A percentile compares a stretch with the other conserved stretches of the same genome.
phyloP scores from a whole-genome alignment of 2,888 invertebrate genomes.

The Agrotis ipsilon region DNA sequence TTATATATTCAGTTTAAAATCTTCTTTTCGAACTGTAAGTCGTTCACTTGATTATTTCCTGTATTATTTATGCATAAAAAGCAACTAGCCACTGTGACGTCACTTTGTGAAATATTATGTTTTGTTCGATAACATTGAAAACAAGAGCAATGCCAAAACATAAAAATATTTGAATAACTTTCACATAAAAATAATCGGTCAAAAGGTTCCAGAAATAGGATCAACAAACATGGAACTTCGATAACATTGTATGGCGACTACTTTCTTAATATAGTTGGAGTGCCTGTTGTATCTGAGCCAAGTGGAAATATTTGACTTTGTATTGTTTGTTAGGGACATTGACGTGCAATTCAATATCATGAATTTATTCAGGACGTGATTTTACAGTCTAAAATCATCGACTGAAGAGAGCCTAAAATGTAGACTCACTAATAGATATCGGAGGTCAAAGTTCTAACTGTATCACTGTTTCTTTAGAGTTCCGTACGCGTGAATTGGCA shows the following conservation, averaged over 20 bases:
- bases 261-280: constrained; percentile 11
- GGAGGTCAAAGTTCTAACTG: too few species aligned
- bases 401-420: too few species aligned
- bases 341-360: neutral
- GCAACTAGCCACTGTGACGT: too few species aligned
- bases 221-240: neutral
- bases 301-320: neutral
- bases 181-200: constrained; percentile 14
- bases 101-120: neutral
- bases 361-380: neutral
- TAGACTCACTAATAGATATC: too few species aligned
- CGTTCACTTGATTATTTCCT: neutral
- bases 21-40: neutral
- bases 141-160: neutral
- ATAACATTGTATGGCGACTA: neutral
- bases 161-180: neutral
- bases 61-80: too few species aligned
- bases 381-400: too few species aligned
- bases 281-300: constrained; percentile 3
- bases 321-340: neutral
- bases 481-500: too few species aligned
- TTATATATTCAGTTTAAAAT: neutral
- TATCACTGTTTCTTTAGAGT: too few species aligned
- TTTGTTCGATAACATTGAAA: neutral
- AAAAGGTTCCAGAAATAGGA: constrained; percentile 22